phyloP scores from a whole-genome alignment of 2,113 vertebrate species.

The Ailuropoda melanoleuca region DNA sequence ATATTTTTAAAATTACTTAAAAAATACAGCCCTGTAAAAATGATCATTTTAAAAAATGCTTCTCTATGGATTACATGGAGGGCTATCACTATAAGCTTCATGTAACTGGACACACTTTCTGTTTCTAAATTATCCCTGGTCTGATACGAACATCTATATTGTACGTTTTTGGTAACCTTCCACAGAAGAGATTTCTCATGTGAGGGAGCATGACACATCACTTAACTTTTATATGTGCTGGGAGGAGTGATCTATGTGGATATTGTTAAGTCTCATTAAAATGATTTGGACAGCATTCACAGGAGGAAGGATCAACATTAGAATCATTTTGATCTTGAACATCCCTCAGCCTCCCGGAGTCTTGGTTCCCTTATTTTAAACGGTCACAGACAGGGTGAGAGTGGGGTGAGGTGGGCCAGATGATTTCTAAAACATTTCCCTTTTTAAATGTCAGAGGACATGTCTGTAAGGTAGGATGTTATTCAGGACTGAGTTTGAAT shows the following conservation, averaged over 20 bases:
- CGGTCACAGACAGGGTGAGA: neutral
- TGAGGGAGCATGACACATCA: neutral
- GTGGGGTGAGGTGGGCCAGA: neutral
- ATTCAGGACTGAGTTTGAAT: neutral
- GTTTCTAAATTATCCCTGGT: conserved; percentile 10
- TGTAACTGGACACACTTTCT: neutral
- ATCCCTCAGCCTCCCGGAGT: neutral
- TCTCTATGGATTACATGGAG: neutral
- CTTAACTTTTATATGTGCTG: neutral
- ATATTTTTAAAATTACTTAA: neutral
- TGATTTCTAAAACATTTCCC: neutral
- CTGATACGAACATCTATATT: neutral
- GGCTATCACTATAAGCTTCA: neutral
- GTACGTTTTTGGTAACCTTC: neutral
- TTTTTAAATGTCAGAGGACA: neutral
- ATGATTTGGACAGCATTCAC: neutral
- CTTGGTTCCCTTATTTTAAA: neutral
- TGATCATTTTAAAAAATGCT: neutral
- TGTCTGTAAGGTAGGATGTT: neutral
- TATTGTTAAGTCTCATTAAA: neutral
- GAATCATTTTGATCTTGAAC: neutral
- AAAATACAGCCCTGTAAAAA: neutral
- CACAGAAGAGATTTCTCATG: neutral
- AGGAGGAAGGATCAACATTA: neutral
- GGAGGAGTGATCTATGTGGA: neutral